Percentiles rank a stretch among this genome's conserved stretches.
These are phyloP conservation scores for Trichogramma dendrolimi DNA, from an alignment of 2,888 invertebrate genomes.

Conservation along the genomic window DNA sequence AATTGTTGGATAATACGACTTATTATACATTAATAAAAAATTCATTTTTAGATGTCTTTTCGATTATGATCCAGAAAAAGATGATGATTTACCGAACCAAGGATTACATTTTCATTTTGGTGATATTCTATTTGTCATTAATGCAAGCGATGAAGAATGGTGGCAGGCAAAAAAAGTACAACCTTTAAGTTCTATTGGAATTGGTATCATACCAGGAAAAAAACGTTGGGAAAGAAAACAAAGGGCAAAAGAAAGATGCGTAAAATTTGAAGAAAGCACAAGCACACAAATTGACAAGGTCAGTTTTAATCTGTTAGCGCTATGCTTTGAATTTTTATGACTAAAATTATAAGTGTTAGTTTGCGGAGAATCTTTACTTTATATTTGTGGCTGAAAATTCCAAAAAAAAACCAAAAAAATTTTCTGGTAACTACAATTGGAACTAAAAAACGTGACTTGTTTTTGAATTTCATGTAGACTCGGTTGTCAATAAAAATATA, in stretches of 20 bases:
- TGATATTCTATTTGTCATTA: conserved; percentile 96
- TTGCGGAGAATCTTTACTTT: too few relatives aligned
- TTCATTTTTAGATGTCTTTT: conserved; percentile 77
- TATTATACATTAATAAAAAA: too few relatives aligned
- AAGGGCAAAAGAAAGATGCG: conserved; percentile 91
- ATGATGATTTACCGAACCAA: conserved; percentile 92
- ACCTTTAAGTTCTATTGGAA: conserved; percentile 49
- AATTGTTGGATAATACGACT: too few relatives aligned
- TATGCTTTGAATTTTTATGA: too few relatives aligned
- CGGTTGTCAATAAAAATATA: too few relatives aligned
- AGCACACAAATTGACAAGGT: background rate
- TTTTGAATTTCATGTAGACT: too few relatives aligned
- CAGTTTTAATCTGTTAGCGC: too few relatives aligned
- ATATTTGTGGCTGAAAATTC: too few relatives aligned
- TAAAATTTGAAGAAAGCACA: conserved; percentile 67
- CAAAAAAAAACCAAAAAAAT: too few relatives aligned
- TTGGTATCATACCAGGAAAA: conserved; percentile 95
- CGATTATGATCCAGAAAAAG: conserved; percentile 95
- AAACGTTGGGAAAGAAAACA: conserved; percentile 94
- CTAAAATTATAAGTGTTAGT: too few relatives aligned
- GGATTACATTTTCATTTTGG: conserved; percentile 95
- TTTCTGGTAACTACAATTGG: too few relatives aligned
- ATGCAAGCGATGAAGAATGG: conserved; percentile 99
- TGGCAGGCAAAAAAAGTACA: conserved; percentile 84
- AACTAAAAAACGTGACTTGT: too few relatives aligned